A percentile compares a stretch with the other conserved stretches of the same genome.
Conservation (phyloP, 2,888 invertebrate species). For the Neoascia interrupta region DNA sequence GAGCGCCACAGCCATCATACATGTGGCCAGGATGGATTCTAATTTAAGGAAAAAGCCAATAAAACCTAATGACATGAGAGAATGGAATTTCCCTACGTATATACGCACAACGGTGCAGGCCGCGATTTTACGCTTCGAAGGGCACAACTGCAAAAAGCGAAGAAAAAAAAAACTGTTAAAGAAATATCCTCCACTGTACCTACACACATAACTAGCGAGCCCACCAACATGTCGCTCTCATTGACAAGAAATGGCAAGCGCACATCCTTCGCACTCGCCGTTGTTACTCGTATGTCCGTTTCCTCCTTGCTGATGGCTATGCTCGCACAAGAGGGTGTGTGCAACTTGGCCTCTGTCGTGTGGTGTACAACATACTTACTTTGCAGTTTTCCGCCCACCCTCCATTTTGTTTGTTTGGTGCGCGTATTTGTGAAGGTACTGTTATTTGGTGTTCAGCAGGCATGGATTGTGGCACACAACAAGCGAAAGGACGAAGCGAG, state of each 20-base stretch:
- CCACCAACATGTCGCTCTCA: constrained; percentile 33
- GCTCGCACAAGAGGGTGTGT: constrained; percentile 55
- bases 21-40: constrained; percentile 69
- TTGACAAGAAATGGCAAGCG: constrained; percentile 4
- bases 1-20: constrained; percentile 34
- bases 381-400: constrained; percentile 68
- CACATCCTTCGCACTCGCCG: constrained; percentile 1
- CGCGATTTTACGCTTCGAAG: constrained; percentile 67
- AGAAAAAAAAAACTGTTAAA: constrained; percentile 33
- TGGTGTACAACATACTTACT: constrained; percentile 63
- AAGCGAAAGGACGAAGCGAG: constrained; percentile 11
- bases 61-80: constrained; percentile 79
- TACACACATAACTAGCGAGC: constrained; percentile 38
- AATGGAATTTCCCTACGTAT: constrained; percentile 66
- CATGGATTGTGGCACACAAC: no score
- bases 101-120: constrained; percentile 67
- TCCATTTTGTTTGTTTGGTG: constrained; percentile 64
- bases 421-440: constrained; percentile 55
- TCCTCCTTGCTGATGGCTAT: constrained; percentile 26
- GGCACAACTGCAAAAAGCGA: constrained; percentile 59
- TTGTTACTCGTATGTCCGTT: constrained; percentile 65
- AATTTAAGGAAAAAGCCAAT: constrained; percentile 78
- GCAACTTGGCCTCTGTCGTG: constrained; percentile 52
- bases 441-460: constrained; percentile 52
- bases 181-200: constrained; percentile 23